Evolutionary conservation across 2,113 vertebrate genomes (phyloP), one percentile per base, ranked within the genome.

Genomic region (Henicopernis longicauda): DNA sequence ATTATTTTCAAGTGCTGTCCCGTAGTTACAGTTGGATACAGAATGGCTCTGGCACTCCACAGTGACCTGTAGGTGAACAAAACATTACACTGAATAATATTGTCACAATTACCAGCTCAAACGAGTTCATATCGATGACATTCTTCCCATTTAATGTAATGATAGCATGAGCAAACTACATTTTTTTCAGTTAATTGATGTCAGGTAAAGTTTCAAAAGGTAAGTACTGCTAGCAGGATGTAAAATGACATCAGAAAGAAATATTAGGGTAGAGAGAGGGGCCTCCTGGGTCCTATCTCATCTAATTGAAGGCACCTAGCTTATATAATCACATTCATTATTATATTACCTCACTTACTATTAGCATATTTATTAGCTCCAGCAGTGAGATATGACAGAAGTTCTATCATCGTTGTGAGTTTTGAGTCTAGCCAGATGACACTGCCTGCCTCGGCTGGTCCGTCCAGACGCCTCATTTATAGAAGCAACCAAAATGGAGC

Each of bases 171-270:
- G 20, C 13, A 77, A 87, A 66, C 45, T 47, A 11, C 57, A 16
- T 66, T 89, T 86, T 85, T 91, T 84, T 45, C 49, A 84, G 17
- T 58, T 87, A 80, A 78, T 40, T 82, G 47, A 89, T 91, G 47
- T 67, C 69, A 89, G 65, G 73, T 95, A 89, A 74, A 61, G 45
- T 95, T 95, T 82, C 52, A 62, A 87, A 93, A 87, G 61, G 50
- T 67, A 84, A 67, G 26, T 84, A 54, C 62, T 86, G 59, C 47
- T 89, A 79, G 26, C 50, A 90, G 71, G 73, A 70, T 34, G 71
- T 67, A 74, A 91, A 89, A 63, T 79, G 15, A 91, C 84, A 63
- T 85, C 86, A 87, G 73, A 80, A 91, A 91, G 71, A 91, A 92
- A 70, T 86, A 77, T 7, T 73, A 87, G 17, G 14, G 23, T 34